Base-by-base conservation (phyloP, 2,797 vertebrate species). In the Netta rufina region DNA sequence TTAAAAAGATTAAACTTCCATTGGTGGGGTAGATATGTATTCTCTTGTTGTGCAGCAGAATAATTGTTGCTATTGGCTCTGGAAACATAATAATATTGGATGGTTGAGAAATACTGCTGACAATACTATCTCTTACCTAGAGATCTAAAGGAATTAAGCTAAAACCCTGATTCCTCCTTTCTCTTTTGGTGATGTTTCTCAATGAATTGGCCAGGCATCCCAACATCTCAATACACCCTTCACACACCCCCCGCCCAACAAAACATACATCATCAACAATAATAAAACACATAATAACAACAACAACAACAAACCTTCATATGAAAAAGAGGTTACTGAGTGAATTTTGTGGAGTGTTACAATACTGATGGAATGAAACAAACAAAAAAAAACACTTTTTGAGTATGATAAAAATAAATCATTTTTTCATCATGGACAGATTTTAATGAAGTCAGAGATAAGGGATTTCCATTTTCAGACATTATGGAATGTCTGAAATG, bases 11-110 rank as follows among this genome's bases (percentile, higher is more conserved):
- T 15, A 60, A 27, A 66, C 21, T 64, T 76, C 9, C 19, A 4
- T 8, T 0, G 1, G 3, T 77, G 28, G 32, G 70, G 62, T 8
- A 77, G n/a, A 33, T 21, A 2, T n/a, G 0, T 45, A 57, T 72
- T 88, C 32, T 65, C 5, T 69, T 84, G 20, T 6, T 5, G 7
- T 36, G 56, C 15, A n/a, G 25, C 36, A 87, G 60, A 69, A 72
- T 62, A 36, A 75, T 41, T 71, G 43, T 17, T 75, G 49, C 72
- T 72, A 17, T 4, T 45, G 38, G 45, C 28, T 77, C 72, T 62
- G 18, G 58, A 91, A 90, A 71, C 20, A 54, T 0, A 5, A 62
- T 22, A 19, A 18, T 7, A n/a, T 25, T n/a, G 19, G 8, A 61
- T 45, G 20, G 3, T 16, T 51, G 25, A 51, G 25, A 85, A 92